Evolutionary conservation across 2,888 invertebrate species (phyloP).

Genomic region (Drosophila mercatorum): DNA sequence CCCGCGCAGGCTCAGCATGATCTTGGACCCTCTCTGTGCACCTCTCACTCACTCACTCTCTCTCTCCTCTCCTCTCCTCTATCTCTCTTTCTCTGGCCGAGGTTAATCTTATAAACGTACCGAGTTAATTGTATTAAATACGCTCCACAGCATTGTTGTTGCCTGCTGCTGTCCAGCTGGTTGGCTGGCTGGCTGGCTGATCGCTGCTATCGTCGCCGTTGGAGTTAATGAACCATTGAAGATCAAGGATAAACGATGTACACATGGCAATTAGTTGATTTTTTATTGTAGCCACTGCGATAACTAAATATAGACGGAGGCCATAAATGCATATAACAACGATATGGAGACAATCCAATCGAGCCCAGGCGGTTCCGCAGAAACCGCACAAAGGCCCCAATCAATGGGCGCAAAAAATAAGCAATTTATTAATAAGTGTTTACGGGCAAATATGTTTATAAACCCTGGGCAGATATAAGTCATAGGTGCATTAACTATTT

Average conservation of each 20-base stretch:
- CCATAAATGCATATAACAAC: slow-evolving; percentile 45
- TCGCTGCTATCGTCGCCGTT: slow-evolving; percentile 42
- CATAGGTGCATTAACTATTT: not conserved
- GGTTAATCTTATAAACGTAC: slow-evolving; percentile 78
- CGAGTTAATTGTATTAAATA: slow-evolving; percentile 80
- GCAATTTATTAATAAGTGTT: slow-evolving; percentile 15
- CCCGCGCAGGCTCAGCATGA: slow-evolving; percentile 63
- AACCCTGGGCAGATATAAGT: not conserved
- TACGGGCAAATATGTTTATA: not conserved
- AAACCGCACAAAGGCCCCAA: slow-evolving; percentile 23
- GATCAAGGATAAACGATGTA: slow-evolving; percentile 76
- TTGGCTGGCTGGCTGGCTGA: slow-evolving; percentile 17
- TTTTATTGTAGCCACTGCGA: slow-evolving; percentile 61
- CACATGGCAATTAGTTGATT: slow-evolving; percentile 75
- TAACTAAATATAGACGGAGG: slow-evolving; percentile 73
- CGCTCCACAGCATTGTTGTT: slow-evolving; percentile 66
- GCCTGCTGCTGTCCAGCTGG: slow-evolving; percentile 9
- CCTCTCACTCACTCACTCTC: not conserved
- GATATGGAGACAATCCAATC: slow-evolving; percentile 22
- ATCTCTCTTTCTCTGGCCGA: slow-evolving; percentile 20
- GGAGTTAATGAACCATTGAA: slow-evolving; percentile 82
- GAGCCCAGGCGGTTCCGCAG: slow-evolving; percentile 5
- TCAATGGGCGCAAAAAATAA: slow-evolving; percentile 19
- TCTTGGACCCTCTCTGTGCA: slow-evolving; percentile 33
- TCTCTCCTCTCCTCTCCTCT: not conserved